Percentiles rank a stretch among this genome's conserved stretches.
Evolutionary conservation across 37 sponge, comb jelly and placozoan genomes (phyloP).

Genomic region (Tethya wilhelma): DNA sequence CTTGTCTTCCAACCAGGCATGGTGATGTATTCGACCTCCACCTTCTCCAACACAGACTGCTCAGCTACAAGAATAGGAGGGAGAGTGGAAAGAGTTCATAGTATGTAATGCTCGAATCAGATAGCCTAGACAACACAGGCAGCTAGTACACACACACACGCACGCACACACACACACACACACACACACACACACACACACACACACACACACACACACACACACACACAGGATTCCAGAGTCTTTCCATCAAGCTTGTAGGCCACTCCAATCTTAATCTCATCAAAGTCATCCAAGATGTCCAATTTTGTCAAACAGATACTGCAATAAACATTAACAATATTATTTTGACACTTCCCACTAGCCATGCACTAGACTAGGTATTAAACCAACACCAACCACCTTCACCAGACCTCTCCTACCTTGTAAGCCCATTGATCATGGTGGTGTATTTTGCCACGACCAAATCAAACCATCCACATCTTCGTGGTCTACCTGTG

Average conservation of each 20-base stretch:
- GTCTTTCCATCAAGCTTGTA: not conserved
- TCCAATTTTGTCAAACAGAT: slow-evolving; percentile 94
- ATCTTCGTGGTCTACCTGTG: slow-evolving; percentile 93
- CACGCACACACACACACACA: not conserved
- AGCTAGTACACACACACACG: not conserved
- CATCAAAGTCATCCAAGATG: slow-evolving; percentile 93
- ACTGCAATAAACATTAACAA: slow-evolving; percentile 31
- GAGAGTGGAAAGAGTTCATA: not conserved
- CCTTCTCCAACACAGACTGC: slow-evolving; percentile 59
- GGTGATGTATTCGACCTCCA: slow-evolving; percentile 83
- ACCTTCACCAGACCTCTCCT: not conserved
- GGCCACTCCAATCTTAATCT: slow-evolving; percentile 87
- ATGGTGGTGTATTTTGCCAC: slow-evolving; percentile 86
- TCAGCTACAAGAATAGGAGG: slow-evolving; percentile 38
- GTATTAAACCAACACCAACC: not conserved
- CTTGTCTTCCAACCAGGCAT: slow-evolving; percentile 87
- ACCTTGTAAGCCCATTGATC: slow-evolving; percentile 93
- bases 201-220: slow-evolving; percentile 23
- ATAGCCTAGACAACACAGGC: slow-evolving; percentile 2
- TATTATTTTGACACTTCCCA: not conserved
- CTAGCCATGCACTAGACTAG: not conserved
- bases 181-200: slow-evolving; percentile 27
- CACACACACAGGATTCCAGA: slow-evolving; percentile 42
- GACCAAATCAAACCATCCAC: slow-evolving; percentile 98
- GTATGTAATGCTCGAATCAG: too few species aligned